phyloP scores from a whole-genome alignment of 2,113 vertebrate genomes.

The Silurus asotus region DNA sequence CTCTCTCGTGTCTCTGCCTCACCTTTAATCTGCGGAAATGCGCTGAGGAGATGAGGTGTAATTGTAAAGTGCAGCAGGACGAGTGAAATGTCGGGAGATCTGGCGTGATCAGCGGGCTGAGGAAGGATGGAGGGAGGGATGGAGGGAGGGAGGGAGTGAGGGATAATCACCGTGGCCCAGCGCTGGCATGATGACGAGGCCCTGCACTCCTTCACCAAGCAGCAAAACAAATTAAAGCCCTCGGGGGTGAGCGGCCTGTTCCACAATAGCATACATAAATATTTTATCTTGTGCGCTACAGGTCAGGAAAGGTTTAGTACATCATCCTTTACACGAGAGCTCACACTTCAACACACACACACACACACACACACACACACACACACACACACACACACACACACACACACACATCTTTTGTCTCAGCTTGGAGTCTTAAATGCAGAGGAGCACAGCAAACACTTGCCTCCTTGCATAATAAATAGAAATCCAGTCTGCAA shows the following conservation, averaged over 20 bases:
- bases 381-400: slow-evolving; percentile 46
- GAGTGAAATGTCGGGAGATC: slow-evolving; percentile 72
- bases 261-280: slow-evolving; percentile 82
- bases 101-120: slow-evolving; percentile 59
- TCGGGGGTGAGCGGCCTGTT: slow-evolving; percentile 61
- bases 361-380: not conserved
- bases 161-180: slow-evolving; percentile 67
- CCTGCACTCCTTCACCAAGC: slow-evolving; percentile 72
- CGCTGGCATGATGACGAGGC: slow-evolving; percentile 70
- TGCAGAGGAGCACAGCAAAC: not conserved
- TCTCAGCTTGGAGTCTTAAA: slow-evolving; percentile 48
- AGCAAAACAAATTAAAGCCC: slow-evolving; percentile 77
- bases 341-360: slow-evolving; percentile 62
- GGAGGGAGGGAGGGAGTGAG: slow-evolving; percentile 48
- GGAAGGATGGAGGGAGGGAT: slow-evolving; percentile 53
- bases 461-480: not conserved
- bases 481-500: no score
- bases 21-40: slow-evolving; percentile 78
- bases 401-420: slow-evolving; percentile 42
- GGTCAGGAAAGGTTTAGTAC: slow-evolving; percentile 78
- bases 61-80: slow-evolving; percentile 74
- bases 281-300: slow-evolving; percentile 76
- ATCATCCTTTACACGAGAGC: slow-evolving; percentile 76
- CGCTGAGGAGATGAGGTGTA: slow-evolving; percentile 71
- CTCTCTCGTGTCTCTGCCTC: slow-evolving; percentile 61